Evolutionary conservation across 37 sponge, comb jelly and placozoan genomes (phyloP), one percentile per base, ranked within the genome.

Genomic region (Corticium candelabrum): DNA sequence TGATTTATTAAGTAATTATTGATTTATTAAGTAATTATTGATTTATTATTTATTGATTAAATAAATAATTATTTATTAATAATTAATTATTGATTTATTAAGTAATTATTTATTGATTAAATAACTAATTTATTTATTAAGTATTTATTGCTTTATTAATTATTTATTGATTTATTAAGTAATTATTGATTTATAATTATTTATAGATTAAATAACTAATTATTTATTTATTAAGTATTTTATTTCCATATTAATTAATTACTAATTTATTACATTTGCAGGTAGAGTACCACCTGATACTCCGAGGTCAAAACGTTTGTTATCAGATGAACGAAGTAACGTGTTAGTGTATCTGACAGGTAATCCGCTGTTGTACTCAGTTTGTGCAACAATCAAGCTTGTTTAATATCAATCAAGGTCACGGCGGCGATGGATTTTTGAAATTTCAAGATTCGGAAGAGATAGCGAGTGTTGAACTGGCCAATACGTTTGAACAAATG

Each of bases 401-500:
- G n/a, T n/a, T n/a, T n/a, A n/a, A n/a, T n/a, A n/a, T n/a, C n/a
- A n/a, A n/a, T 31, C n/a, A 56, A 94, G 96, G 96, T 40, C 96
- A 96, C 70, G 96, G 96, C 15, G 96, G 96, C 32, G 90, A 96
- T 35, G 88, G 90, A 5, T 96, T 96, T 74, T 81, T 96, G 50
- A 91, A 96, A 76, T 96, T 96, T 84, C 96, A 96, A 68, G 96
- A 96, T 41, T 69, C 89, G 4, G 89, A 96, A 74, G 96, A 96
- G 81, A 96, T 96, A 35, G 89, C 90, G 11, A 90, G 82, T 57
- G 76, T 78, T 2, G 96, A 96, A 78, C 79, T 96, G 7, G 94
- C 88, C 62, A 90, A 89, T 57, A 90, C 90, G 0, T 96, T 96
- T 78, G 90, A 89, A 57, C 96, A 96, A 80, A 96, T 96, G 96